A percentile compares a stretch with the other conserved stretches of the same genome.
Evolutionary conservation across 1,140 invertebrate species (phyloP).

Genomic region (Drosophila seguyi): DNA sequence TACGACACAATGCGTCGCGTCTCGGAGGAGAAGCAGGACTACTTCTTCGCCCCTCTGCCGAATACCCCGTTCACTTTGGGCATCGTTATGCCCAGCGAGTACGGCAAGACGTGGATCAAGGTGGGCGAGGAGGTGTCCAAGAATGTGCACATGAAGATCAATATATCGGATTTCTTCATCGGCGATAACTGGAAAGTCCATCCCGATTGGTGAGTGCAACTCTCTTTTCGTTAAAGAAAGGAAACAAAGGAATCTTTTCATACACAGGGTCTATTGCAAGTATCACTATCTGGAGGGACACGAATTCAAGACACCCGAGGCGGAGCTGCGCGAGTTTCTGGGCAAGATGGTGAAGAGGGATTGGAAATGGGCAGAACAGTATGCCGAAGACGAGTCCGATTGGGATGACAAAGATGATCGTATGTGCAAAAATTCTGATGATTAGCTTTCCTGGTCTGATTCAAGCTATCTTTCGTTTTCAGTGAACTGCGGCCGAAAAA

Average conservation of each 20-base stretch:
- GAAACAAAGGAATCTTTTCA: slow-evolving; percentile 51
- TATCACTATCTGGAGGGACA: slow-evolving; percentile 93
- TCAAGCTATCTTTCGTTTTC: not conserved
- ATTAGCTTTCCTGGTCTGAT: not conserved
- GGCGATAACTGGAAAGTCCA: slow-evolving; percentile 93
- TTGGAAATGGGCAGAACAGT: slow-evolving; percentile 88
- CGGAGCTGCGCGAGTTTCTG: slow-evolving; percentile 91
- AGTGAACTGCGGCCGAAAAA: slow-evolving; percentile 88
- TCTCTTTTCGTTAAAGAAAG: not conserved
- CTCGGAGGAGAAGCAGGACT: slow-evolving; percentile 91
- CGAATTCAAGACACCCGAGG: slow-evolving; percentile 89
- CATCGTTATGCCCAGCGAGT: slow-evolving; percentile 91
- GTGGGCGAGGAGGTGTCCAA: slow-evolving; percentile 90
- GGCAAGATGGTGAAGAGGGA: slow-evolving; percentile 86
- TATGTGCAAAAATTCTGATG: slow-evolving; percentile 10
- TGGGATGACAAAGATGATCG: slow-evolving; percentile 69
- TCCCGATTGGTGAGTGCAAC: slow-evolving; percentile 90
- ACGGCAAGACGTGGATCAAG: slow-evolving; percentile 91
- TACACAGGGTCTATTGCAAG: slow-evolving; percentile 91
- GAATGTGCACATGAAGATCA: slow-evolving; percentile 88
- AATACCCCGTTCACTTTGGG: slow-evolving; percentile 93
- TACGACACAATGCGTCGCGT: slow-evolving; percentile 94
- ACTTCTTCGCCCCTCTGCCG: slow-evolving; percentile 92
- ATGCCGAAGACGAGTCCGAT: slow-evolving; percentile 81
- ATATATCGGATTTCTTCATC: slow-evolving; percentile 89